Percentiles rank a stretch among this genome's conserved stretches.
These are phyloP conservation scores for Cydia strobilella DNA, from an alignment of 1,140 invertebrate genomes.

Conservation along the genomic window DNA sequence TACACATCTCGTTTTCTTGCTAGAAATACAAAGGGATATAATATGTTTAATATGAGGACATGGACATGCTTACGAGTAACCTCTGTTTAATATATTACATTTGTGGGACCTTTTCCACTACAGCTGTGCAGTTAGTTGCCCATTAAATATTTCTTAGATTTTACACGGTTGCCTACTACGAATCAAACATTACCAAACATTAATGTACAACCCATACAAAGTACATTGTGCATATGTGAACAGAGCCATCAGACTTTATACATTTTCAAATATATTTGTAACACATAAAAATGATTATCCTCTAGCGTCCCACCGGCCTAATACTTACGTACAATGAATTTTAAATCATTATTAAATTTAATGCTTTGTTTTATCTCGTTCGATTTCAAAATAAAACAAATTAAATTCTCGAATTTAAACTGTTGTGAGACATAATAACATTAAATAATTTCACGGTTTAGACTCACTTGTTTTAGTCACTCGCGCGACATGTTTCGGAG, in stretches of 20 bases:
- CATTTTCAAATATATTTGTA: too few species aligned
- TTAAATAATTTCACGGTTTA: too few species aligned
- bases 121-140: background rate
- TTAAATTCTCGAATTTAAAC: too few species aligned
- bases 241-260: background rate
- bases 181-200: background rate
- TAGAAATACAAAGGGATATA: background rate
- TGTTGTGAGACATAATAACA: too few species aligned
- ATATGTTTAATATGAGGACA: background rate
- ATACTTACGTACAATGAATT: too few species aligned
- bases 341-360: too few species aligned
- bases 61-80: slow-evolving; percentile 8
- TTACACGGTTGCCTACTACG: background rate
- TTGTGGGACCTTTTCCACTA: background rate
- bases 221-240: background rate
- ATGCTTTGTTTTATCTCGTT: too few species aligned
- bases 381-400: too few species aligned
- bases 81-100: background rate
- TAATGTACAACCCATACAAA: slow-evolving; percentile 7
- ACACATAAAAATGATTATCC: too few species aligned
- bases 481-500: too few species aligned
- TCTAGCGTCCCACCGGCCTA: too few species aligned
- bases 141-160: background rate
- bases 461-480: too few species aligned
- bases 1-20: background rate